A percentile compares a stretch with the other conserved stretches of the same genome.
Evolutionary conservation across 2,888 invertebrate species (phyloP).

Genomic region (Trimorus sp.): DNA sequence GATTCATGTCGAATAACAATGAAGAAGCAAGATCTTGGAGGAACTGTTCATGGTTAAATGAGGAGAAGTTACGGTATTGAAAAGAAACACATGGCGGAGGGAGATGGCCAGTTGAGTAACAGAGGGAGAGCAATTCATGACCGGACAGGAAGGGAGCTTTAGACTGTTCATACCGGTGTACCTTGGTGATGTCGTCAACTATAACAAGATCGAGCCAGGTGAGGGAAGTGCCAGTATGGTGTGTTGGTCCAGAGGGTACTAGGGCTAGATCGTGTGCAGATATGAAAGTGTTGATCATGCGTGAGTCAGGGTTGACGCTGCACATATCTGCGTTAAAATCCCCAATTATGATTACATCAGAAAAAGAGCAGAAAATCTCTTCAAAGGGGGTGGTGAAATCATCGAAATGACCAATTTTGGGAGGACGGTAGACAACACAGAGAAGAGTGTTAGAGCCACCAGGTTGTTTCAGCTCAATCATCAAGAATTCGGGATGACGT

Average conservation of each 20-base stretch:
- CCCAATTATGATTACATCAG: neutral
- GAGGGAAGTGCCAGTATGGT: slow-evolving; percentile 1
- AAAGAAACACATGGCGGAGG: neutral
- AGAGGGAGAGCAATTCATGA: neutral
- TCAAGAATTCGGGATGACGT: neutral
- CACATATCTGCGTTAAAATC: slow-evolving; percentile 1
- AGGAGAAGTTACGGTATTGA: too few relatives aligned
- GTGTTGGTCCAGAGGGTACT: neutral
- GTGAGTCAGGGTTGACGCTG: neutral
- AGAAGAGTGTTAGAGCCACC: neutral
- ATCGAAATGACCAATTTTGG: neutral
- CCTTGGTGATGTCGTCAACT: neutral
- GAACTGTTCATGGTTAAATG: neutral
- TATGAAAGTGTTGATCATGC: neutral
- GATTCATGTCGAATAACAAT: too few relatives aligned
- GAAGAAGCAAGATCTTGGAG: neutral
- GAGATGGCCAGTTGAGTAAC: neutral
- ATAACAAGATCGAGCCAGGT: slow-evolving; percentile 2
- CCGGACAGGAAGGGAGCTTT: too few relatives aligned
- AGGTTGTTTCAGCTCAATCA: neutral
- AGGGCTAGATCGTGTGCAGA: neutral
- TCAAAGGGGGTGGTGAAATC: neutral
- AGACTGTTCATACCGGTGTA: neutral
- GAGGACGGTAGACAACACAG: slow-evolving; percentile 6
- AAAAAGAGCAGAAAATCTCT: neutral